These are phyloP conservation scores for Lordiphosa mommai DNA, from an alignment of 1,140 invertebrate species.

Conservation along the genomic window DNA sequence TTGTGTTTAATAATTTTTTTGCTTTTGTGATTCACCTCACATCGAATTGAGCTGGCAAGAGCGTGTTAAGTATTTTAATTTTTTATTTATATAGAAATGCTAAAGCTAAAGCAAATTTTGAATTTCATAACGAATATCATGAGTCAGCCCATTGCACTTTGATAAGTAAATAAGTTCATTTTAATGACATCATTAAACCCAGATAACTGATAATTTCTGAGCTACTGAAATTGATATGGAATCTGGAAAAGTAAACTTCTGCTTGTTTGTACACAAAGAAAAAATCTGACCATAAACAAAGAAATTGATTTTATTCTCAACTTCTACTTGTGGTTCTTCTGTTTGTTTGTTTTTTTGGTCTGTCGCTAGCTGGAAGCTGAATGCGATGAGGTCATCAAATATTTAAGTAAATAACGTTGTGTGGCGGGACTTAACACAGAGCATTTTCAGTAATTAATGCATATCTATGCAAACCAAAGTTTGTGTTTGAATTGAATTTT, in stretches of 20 bases:
- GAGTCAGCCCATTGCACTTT: too few relatives aligned
- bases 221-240: too few relatives aligned
- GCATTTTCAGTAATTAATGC: not conserved
- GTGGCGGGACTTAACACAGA: too few relatives aligned
- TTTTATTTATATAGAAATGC: too few relatives aligned
- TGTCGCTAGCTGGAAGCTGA: slow-evolving; percentile 24
- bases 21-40: slow-evolving; percentile 1
- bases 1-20: slow-evolving; percentile 14
- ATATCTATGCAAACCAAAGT: too few relatives aligned
- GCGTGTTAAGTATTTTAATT: slow-evolving; percentile 10
- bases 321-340: not conserved
- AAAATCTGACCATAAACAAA: not conserved
- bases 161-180: too few relatives aligned
- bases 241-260: too few relatives aligned
- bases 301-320: slow-evolving; percentile 1
- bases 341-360: not conserved
- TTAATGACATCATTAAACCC: slow-evolving; percentile 4
- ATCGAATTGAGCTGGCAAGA: not conserved
- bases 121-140: too few relatives aligned
- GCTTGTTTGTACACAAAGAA: too few relatives aligned
- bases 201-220: too few relatives aligned
- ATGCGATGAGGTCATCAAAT: slow-evolving; percentile 28
- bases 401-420: slow-evolving; percentile 2
- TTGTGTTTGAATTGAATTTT: too few relatives aligned
- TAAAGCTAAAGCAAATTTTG: too few relatives aligned